Evolutionary conservation across 2,797 vertebrate genomes (phyloP).

Genomic region (Pempheris klunzingeri): DNA sequence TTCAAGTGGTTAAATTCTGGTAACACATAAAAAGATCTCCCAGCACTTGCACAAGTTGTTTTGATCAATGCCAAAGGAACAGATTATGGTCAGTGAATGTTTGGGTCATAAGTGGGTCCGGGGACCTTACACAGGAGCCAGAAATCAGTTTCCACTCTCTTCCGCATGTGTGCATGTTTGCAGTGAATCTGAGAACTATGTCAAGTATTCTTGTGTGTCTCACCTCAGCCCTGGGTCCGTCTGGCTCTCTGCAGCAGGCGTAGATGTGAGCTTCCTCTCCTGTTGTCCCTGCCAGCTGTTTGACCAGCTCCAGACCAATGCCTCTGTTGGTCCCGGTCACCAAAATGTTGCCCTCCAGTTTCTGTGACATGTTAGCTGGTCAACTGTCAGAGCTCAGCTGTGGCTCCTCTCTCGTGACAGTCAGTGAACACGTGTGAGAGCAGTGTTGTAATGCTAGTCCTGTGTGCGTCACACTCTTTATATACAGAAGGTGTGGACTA

Average conservation of each 20-base stretch:
- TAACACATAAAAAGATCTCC: too few species aligned
- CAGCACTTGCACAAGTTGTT: too few species aligned
- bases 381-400: background rate
- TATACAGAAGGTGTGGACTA: constrained; percentile 12
- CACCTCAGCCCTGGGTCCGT: constrained; percentile 48
- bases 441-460: background rate
- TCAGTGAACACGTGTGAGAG: background rate
- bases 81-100: too few species aligned
- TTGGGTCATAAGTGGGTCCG: too few species aligned
- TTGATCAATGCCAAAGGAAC: too few species aligned
- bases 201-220: background rate
- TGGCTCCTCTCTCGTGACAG: background rate
- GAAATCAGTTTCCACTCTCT: too few species aligned
- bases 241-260: constrained; percentile 57
- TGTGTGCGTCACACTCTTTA: background rate
- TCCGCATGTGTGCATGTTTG: too few species aligned
- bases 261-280: constrained; percentile 39
- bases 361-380: constrained; percentile 44
- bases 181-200: background rate
- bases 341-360: constrained; percentile 62
- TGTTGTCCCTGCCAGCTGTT: constrained; percentile 43
- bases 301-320: constrained; percentile 65
- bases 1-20: too few species aligned
- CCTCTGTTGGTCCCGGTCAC: constrained; percentile 70
- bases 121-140: too few species aligned